Conservation (phyloP, 2,888 invertebrate species). For the Craniophora ligustri region DNA sequence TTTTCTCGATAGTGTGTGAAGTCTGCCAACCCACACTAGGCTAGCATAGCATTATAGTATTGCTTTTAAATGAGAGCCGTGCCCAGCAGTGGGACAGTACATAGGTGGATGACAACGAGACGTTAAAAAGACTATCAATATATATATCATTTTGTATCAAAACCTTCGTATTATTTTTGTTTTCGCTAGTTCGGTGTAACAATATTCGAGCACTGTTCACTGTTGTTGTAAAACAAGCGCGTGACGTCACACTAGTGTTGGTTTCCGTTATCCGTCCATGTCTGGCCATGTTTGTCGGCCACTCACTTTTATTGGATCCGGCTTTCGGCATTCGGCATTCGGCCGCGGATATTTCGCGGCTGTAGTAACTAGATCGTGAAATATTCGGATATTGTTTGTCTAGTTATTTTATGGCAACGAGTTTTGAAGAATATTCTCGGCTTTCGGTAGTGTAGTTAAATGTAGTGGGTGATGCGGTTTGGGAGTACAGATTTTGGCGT, state of each 20-base stretch:
- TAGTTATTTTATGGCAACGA: conserved; percentile 37
- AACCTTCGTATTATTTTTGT: neutral
- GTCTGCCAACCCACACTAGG: too few relatives aligned
- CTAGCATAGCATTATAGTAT: too few relatives aligned
- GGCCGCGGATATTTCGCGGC: conserved; percentile 39
- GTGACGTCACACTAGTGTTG: conserved; percentile 34
- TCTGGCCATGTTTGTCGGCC: conserved; percentile 49
- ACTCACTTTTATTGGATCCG: conserved; percentile 53
- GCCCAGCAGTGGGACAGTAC: too few relatives aligned
- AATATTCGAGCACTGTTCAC: conserved; percentile 3
- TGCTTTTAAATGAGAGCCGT: too few relatives aligned
- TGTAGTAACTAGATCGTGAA: conserved; percentile 43
- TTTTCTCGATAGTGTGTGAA: too few relatives aligned
- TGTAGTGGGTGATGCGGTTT: conserved; percentile 41
- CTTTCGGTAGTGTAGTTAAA: conserved; percentile 12
- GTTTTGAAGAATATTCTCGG: conserved; percentile 36
- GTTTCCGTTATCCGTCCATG: conserved; percentile 24
- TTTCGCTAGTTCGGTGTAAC: neutral
- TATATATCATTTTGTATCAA: too few relatives aligned
- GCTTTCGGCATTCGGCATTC: conserved; percentile 40
- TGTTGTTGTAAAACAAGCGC: conserved; percentile 18
- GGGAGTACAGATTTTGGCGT: conserved; percentile 24
- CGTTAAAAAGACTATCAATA: too few relatives aligned
- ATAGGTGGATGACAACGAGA: too few relatives aligned
- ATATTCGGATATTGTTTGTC: conserved; percentile 41